Base-by-base conservation (phyloP, 2,888 invertebrate species). In the Bedellia somnulentella region DNA sequence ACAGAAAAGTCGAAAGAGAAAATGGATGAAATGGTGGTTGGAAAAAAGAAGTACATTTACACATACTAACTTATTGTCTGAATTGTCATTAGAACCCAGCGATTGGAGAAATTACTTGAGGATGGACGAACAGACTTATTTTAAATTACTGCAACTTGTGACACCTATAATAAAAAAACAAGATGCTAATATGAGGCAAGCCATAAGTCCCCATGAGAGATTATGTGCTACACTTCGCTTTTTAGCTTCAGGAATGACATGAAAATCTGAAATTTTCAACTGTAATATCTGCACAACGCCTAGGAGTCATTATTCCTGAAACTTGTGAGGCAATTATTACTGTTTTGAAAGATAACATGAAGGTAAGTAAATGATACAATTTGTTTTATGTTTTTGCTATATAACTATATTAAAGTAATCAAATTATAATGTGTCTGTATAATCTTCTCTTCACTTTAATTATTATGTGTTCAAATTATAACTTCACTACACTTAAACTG, bases 191-290 rank as follows among this genome's bases (percentile, higher is more conserved):
- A 46, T 46, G 44, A 42, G 46, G 40, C 37, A 39, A 39, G 39
- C 41, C 34, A 46, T 45, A 32, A 30, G 40, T 30, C 41, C 45
- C 30, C 41, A 47, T 33, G 47, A 49, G 37, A 37, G 44, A 37
- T 37, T 47, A 31, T 34, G 36, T 33, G 44, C 34, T 27, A 43
- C 42, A 13, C 29, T 48, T 25, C 37, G 42, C 37, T 47, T 44
- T 38, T 37, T 46, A 31, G 42, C 41, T 31, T 45, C 46, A 31
- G 47, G 49, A 29, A 42, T 44, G 30, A 40, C 40, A 46, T 37
- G 46, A 50, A 29, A 21, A 32, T 32, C 11, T 37, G 8, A 35
- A 30, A 32, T 39, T 28, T 33, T 29, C 32, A 6, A 29, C 35
- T 9, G 14, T 31, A 15, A 37, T 37, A 24, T 37, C 37, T 14